Base-by-base conservation (phyloP, 2,888 invertebrate species). In the Antheraea yamamai region DNA sequence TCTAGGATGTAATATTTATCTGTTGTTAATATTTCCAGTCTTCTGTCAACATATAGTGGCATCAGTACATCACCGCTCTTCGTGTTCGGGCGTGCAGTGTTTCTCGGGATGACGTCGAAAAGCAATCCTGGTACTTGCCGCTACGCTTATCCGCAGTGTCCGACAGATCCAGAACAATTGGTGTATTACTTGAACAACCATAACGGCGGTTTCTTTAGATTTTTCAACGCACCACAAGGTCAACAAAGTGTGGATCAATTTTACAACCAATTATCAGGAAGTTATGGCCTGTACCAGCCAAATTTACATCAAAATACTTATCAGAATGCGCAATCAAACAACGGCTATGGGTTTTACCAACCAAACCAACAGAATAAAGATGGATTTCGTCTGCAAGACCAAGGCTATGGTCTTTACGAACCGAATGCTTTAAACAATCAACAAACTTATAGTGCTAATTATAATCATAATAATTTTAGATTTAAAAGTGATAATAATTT, bases 141-240 rank as follows among this genome's bases (percentile, higher is more conserved):
- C 70, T 92, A 94, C 77, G 96, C 97, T 16, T 98, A 97, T 85
- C 96, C 97, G 0, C 95, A 95, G 74, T 98, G 98, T 84, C 98
- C 98, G 0, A 95, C 95, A 73, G 96, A 97, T 86, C 95, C 97
- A 52, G 96, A 97, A 79, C 95, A 96, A 80, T 95, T 98, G 16
- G 95, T 98, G 61, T 94, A 97, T 87, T 98, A 98, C 87, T 92
- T 98, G 74, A 98, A 98, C 91, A 98, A 97, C 89, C 96, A 98
- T 85, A 97, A 97, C 76, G 98, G 98, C 66, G 98, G 98, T 1
- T 97, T 98, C 90, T 98, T 98, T 86, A 95, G 97, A 78, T 97
- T 97, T 86, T 98, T 98, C 85, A 96, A 95, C 78, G 95, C 95
- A 68, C 95, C 95, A 78, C 74, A 81, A 93, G 73, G 55, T 10